Evolutionary conservation across 2,113 vertebrate genomes (phyloP), one percentile per base, ranked within the genome.

Genomic region (Chionomys nivalis): DNA sequence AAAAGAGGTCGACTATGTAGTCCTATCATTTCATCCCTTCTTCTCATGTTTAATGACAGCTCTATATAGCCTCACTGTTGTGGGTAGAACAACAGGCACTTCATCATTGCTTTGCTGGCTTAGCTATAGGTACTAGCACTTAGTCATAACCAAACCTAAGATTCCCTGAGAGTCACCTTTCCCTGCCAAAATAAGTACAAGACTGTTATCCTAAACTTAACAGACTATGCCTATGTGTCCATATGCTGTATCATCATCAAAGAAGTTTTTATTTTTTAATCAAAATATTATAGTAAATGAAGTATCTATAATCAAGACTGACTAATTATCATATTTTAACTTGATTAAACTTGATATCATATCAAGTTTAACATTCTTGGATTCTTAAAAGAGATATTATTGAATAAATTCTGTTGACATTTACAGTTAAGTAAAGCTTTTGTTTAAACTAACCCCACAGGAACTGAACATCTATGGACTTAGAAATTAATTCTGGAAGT

Each of bases 221-320:
- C 19, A 76, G 21, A 66, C 5, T 65, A 24, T 94, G n/a, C 39
- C 33, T 55, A 65, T 91, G 49, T 91, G 33, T 87, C 95, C 66
- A 91, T 82, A 93, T 79, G 66, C 68, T 93, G 12, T 72, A 88
- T 63, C 24, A 87, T 70, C 9, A 87, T 95, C 42, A 94, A 95
- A 95, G 33, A 73, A 44, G 24, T 91, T 91, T 88, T 82, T 76
- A 65, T 65, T 87, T 76, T 58, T 81, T 94, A 16, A 16, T 4
- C 70, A 94, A 86, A 92, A 52, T 76, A 89, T 85, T 65, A 14
- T 42, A 87, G 1, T 78, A 39, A 89, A 28, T 55, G 58, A 96
- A 79, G 24, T 63, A 58, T 61, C n/a, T 87, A 61, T 55, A 89
- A 78, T 75, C 86, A 91, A 93, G 36, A 42, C 31, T 82, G 76